Conservation (phyloP, 53 echinoderm and acorn worm genomes). For the Antedon mediterranea region DNA sequence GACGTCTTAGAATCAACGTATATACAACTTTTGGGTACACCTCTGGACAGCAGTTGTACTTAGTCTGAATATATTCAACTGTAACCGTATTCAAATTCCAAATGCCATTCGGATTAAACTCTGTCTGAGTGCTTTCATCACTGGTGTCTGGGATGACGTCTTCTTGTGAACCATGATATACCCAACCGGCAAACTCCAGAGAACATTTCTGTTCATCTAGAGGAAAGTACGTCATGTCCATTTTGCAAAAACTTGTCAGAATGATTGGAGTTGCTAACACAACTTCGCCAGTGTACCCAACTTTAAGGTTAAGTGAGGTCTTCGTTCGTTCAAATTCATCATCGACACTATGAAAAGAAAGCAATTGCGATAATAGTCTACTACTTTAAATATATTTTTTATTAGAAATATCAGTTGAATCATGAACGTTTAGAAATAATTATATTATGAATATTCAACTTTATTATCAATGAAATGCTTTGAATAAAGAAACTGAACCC, state of each 20-base stretch:
- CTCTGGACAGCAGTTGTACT: background rate
- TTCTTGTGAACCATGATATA: background rate
- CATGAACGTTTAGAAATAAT: too few relatives aligned
- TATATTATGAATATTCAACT: too few relatives aligned
- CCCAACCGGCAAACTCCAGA: background rate
- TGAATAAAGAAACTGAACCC: too few relatives aligned
- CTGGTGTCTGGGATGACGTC: background rate
- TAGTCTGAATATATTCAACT: background rate
- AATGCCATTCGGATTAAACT: background rate
- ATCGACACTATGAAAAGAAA: background rate
- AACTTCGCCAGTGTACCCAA: background rate
- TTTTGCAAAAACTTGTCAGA: background rate
- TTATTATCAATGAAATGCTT: too few relatives aligned
- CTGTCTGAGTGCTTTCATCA: background rate
- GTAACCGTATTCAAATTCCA: background rate
- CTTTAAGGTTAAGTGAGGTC: background rate
- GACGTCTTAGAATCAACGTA: background rate
- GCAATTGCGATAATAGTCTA: too few relatives aligned
- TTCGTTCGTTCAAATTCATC: background rate
- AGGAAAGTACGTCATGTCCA: background rate
- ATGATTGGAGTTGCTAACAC: background rate
- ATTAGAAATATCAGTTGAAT: too few relatives aligned
- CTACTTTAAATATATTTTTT: too few relatives aligned
- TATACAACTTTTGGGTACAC: background rate
- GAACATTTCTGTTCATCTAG: background rate